Conservation (phyloP, 1,140 invertebrate genomes). For the Pseudomyrmex cubaensis region DNA sequence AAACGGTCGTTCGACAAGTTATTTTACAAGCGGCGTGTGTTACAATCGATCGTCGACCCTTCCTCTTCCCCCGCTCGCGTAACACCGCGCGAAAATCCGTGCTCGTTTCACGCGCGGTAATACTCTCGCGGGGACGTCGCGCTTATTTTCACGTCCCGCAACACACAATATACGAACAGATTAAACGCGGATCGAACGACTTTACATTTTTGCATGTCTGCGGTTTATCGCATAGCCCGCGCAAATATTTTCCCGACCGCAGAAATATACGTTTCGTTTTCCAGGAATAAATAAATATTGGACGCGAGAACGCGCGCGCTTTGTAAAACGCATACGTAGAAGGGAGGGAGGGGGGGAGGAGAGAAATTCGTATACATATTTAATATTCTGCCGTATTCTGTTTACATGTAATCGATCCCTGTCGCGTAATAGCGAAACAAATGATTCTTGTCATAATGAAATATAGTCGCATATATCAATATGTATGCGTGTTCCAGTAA, state of each 20-base stretch:
- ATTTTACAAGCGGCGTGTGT: constrained; percentile 22
- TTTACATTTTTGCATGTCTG: constrained; percentile 14
- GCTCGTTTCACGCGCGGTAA: not conserved
- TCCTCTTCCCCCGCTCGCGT: constrained; percentile 5
- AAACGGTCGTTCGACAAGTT: constrained; percentile 12
- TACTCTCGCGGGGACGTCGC: not conserved
- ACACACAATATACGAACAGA: constrained; percentile 1
- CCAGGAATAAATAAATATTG: not conserved
- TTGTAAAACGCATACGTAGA: constrained; percentile 12
- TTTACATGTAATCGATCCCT: no score
- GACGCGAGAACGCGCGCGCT: constrained; percentile 3
- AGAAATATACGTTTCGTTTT: constrained; percentile 15
- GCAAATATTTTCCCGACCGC: not conserved
- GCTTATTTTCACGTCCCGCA: constrained; percentile 29
- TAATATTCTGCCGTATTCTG: not conserved
- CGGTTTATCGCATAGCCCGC: not conserved
- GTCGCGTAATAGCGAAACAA: no score
- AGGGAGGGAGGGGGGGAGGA: no score
- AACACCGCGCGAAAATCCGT: not conserved
- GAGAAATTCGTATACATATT: constrained; percentile 25
- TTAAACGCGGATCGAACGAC: constrained; percentile 30
- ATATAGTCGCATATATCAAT: constrained; percentile 10
- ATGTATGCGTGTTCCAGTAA: no score
- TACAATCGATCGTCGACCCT: constrained; percentile 15
- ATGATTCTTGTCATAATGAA: not conserved